Evolutionary conservation across 2,113 vertebrate species (phyloP), one percentile per base, ranked within the genome.

Genomic region (Dipodomys ordii): DNA sequence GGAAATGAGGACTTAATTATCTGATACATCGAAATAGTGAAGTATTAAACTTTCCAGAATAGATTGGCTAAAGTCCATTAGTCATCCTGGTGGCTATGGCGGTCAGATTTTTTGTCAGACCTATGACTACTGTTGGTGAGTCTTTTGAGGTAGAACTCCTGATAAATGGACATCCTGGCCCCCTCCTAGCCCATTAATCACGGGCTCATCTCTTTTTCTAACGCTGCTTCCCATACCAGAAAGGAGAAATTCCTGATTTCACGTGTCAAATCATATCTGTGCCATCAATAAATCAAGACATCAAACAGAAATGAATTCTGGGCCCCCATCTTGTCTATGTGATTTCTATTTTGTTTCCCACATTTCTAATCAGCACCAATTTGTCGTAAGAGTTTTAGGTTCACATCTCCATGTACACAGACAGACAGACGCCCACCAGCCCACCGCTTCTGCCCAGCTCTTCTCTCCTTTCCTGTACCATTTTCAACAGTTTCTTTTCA

Each of bases 11-110:
- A 83, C 2, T 64, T 65, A 93, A 87, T 46, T 80, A 80, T 7
- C 83, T 86, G 19, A 35, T 72, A 57, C 53, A 57, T 16, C 15
- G 15, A 57, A 57, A 57, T 57, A 57, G 19, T 87, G 60, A 84
- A 76, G 53, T 86, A 60, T 88, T 88, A 92, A 79, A 12, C 46
- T 73, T 94, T n/a, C 82, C 39, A 60, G 62, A 80, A 91, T 82
- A 32, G 68, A 64, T 82, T 88, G 91, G 12, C 73, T 46, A 89
- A 12, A 62, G 7, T 23, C 6, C 22, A 67, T 57, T 62, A 95
- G 67, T 44, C 22, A 84, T 83, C 25, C 89, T 95, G 16, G 49
- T 80, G 15, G 67, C 3, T 46, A 71, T 15, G 67, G 2, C 46
- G 69, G 19, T 30, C 46, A 79, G 39, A 32, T 19, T 68, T 65